Base-by-base conservation (phyloP, 2,888 invertebrate genomes). In the Trachelus tabidus region DNA sequence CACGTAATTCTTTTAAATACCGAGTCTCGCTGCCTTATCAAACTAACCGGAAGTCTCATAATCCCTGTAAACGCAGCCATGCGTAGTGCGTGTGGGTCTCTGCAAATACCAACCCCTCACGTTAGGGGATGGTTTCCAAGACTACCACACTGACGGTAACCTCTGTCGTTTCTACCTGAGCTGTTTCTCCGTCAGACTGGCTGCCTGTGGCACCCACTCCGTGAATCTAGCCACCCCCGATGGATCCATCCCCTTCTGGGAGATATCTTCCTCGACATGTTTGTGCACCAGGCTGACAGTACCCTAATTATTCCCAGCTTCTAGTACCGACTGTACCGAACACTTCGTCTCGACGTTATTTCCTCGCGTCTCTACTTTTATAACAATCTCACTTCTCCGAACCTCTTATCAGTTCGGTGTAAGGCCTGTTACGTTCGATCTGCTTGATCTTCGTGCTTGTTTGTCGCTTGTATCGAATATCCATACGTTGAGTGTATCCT, bases 51-150 rank as follows among this genome's bases (percentile, higher is more conserved):
- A 77, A 74, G 34, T 77, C 35, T 75, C 35, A 2, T 69, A 71
- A 37, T 74, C 69, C n/a, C 34, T 34, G 73, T 35, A 40, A 34
- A 23, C 23, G 2, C 2, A 56, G 56, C 23, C 56, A 56, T 23
- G 56, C 15, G 81, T 85, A 86, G 86, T 86, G 85, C 86, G 86
- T 84, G 85, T 86, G 82, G 85, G 85, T 86, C 86, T 88, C 85
- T 83, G 85, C 84, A 86, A 87, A 87, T 85, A 86, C 68, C 83
- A 79, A 80, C 71, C n/a, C 23, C 12, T 4, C 30, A 1, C 23
- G 12, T 15, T 23, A 2, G 31, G 71, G 1, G 31, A 31, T 34
- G 12, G 34, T 71, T 71, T 71, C 71, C 33, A 71, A 31, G 33
- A 23, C 71, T 56, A 56, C 56, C 23, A 56, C 9, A 23, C 9